Conservation (phyloP, 2,113 vertebrate species). For the Glaucidium brasilianum region DNA sequence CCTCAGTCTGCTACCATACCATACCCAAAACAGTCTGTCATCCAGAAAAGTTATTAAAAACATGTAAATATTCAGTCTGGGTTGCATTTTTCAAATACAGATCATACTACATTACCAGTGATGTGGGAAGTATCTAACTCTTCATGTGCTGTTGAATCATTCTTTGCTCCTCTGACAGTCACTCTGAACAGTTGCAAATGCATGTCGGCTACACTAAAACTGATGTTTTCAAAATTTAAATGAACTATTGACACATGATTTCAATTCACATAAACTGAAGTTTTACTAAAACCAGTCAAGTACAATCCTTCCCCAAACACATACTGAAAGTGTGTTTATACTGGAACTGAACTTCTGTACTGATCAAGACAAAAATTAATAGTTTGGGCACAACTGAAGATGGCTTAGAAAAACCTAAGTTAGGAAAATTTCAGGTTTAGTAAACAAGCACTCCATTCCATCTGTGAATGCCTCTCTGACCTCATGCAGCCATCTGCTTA, state of each 20-base stretch:
- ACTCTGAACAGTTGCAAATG: not conserved
- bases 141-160: not conserved
- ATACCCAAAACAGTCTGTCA: not conserved
- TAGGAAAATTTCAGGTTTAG: not conserved
- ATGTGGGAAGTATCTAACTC: not conserved
- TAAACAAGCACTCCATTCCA: not conserved
- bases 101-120: not conserved
- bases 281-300: not conserved
- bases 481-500: not conserved
- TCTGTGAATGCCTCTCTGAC: not conserved
- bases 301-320: not conserved
- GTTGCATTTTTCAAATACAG: not conserved
- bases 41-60: not conserved
- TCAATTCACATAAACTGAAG: not conserved
- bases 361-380: not conserved
- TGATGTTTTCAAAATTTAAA: not conserved
- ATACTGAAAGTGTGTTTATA: not conserved
- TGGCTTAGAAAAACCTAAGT: not conserved
- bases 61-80: not conserved
- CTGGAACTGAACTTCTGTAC: not conserved
- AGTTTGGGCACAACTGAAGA: not conserved
- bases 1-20: not conserved
- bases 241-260: not conserved
- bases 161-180: not conserved
- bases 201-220: not conserved